Conservation (phyloP, 2,113 vertebrate genomes). For the Xiphias gladius region DNA sequence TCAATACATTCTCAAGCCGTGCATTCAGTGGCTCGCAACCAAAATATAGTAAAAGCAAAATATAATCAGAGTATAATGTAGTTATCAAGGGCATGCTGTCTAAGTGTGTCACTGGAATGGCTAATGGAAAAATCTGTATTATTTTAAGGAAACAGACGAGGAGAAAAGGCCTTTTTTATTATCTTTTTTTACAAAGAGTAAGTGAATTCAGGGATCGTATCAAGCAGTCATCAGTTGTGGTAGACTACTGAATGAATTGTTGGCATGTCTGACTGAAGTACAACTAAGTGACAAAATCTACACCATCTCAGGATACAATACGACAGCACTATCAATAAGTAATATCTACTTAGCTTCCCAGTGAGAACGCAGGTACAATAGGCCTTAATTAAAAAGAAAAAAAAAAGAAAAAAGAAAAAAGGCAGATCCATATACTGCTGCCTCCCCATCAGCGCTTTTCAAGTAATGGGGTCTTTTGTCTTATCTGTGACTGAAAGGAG, state of each 20-base stretch:
- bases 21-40: neutral
- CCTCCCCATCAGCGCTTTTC: slow-evolving; percentile 56
- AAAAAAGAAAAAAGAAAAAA: neutral
- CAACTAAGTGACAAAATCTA: neutral
- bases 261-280: neutral
- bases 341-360: neutral
- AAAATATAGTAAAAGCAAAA: neutral
- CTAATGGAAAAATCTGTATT: neutral
- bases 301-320: slow-evolving; percentile 8
- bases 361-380: slow-evolving; percentile 25
- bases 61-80: neutral
- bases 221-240: neutral
- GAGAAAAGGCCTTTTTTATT: neutral
- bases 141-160: neutral
- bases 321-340: slow-evolving; percentile 4
- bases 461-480: slow-evolving; percentile 73
- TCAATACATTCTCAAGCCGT: neutral
- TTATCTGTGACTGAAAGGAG: slow-evolving; percentile 66
- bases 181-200: neutral
- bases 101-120: neutral
- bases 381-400: neutral
- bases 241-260: neutral
- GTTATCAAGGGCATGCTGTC: neutral
- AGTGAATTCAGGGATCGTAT: neutral
- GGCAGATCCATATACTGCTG: slow-evolving; percentile 35